These are phyloP conservation scores for Cactoblastis cactorum DNA, from an alignment of 2,888 invertebrate genomes.

Conservation along the genomic window DNA sequence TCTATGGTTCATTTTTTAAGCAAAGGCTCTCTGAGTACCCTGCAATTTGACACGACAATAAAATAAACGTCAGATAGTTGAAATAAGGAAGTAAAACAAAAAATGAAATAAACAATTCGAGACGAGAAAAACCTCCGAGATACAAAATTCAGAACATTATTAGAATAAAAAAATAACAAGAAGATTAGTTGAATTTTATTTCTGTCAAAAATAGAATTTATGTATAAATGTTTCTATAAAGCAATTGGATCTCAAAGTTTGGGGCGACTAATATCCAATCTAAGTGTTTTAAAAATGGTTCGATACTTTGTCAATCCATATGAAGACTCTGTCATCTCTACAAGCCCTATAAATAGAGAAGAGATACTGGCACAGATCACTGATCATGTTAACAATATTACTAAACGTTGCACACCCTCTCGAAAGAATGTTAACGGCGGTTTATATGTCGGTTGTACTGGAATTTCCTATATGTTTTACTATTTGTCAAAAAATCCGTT, in stretches of 20 bases:
- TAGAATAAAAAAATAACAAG: constrained; percentile 17
- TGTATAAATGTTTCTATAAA: constrained; percentile 32
- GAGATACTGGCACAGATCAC: constrained; percentile 44
- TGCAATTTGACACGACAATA: too few species aligned
- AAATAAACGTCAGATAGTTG: too few species aligned
- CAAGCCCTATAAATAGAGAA: constrained; percentile 32
- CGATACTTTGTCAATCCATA: constrained; percentile 63
- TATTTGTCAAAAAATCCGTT: constrained; percentile 80
- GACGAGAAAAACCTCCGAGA: too few species aligned
- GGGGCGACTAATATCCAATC: constrained; percentile 31
- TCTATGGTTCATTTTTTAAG: too few species aligned
- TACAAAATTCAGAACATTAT: too few species aligned
- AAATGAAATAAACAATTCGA: too few species aligned
- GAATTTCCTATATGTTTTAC: constrained; percentile 88
- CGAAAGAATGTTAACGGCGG: constrained; percentile 78
- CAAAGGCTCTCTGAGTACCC: too few species aligned
- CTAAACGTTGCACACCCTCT: constrained; percentile 50
- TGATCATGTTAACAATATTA: constrained; percentile 50
- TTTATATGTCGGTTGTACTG: constrained; percentile 84
- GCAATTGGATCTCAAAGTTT: constrained; percentile 27
- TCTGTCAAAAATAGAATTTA: constrained; percentile 16
- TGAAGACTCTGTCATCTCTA: constrained; percentile 45
- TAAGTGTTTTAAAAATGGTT: constrained; percentile 50
- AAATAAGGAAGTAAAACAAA: too few species aligned
- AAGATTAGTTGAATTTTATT: background rate